These are phyloP conservation scores for Vimba vimba DNA, from an alignment of 2,113 vertebrate genomes.

Conservation along the genomic window DNA sequence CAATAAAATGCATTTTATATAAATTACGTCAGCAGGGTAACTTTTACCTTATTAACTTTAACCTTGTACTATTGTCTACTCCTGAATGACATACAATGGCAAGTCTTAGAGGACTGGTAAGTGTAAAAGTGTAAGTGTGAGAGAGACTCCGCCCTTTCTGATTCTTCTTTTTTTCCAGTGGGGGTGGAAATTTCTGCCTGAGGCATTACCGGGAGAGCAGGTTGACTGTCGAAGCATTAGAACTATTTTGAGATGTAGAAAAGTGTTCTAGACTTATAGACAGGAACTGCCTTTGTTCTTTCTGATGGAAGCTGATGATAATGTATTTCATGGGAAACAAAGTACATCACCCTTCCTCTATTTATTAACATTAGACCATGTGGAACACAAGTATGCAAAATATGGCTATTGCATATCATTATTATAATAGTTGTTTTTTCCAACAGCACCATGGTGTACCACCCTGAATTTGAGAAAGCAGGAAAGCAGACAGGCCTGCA, in stretches of 20 bases:
- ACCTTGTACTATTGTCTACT: background rate
- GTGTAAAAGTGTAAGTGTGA: background rate
- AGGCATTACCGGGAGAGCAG: background rate
- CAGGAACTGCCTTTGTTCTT: background rate
- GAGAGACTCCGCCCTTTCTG: background rate
- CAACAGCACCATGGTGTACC: conserved; percentile 85
- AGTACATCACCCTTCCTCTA: background rate
- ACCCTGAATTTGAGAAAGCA: conserved; percentile 89
- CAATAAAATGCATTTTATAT: background rate
- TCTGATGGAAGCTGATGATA: background rate
- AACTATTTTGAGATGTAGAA: background rate
- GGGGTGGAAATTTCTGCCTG: background rate
- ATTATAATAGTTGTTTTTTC: conserved; percentile 41
- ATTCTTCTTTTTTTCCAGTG: background rate
- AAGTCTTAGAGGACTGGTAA: background rate
- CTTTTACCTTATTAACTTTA: background rate
- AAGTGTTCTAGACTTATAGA: background rate
- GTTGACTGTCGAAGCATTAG: background rate
- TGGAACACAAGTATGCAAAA: background rate
- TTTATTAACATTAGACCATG: background rate
- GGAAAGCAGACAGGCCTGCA: conserved; percentile 90
- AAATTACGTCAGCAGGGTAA: background rate
- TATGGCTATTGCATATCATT: background rate
- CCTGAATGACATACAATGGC: background rate
- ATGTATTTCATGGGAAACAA: background rate